A percentile compares a stretch with the other conserved stretches of the same genome.
These are phyloP conservation scores for Mesopsocus fuscifrons DNA, from an alignment of 2,888 invertebrate genomes.

Conservation along the genomic window DNA sequence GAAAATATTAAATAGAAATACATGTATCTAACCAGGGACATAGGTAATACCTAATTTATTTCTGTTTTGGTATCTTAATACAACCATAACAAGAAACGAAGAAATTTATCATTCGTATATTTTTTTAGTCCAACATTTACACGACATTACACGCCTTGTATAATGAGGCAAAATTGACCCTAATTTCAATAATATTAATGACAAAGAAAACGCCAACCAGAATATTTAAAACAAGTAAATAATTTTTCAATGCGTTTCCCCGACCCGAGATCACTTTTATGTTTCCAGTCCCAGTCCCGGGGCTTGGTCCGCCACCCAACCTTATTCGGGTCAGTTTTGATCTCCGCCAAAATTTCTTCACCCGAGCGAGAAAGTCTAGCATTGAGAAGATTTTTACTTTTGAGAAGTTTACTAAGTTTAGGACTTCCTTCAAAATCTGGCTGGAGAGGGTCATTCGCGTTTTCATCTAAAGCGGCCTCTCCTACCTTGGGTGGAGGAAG, in stretches of 20 bases:
- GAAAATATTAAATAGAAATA: too few species aligned
- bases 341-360: slow-evolving; percentile 6
- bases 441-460: neutral
- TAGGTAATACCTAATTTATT: too few species aligned
- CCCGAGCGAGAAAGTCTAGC: neutral
- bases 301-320: slow-evolving; percentile 6
- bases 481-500: slow-evolving; percentile 9
- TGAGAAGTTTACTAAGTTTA: neutral
- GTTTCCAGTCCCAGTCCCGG: slow-evolving; percentile 3
- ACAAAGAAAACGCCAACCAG: slow-evolving; percentile 5
- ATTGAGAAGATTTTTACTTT: neutral
- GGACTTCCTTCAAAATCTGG: neutral
- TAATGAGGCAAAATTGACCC: too few species aligned
- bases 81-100: too few species aligned
- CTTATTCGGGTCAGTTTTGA: slow-evolving; percentile 7
- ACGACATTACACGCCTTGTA: too few species aligned
- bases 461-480: neutral
- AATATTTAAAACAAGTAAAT: slow-evolving; percentile 6
- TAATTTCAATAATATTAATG: too few species aligned
- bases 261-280: slow-evolving; percentile 1
- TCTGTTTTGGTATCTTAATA: too few species aligned
- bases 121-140: too few species aligned
- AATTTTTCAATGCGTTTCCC: slow-evolving; percentile 2
- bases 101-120: too few species aligned
- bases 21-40: too few species aligned